Conservation (phyloP, 2,113 vertebrate genomes). For the Dicerorhinus sumatrensis region DNA sequence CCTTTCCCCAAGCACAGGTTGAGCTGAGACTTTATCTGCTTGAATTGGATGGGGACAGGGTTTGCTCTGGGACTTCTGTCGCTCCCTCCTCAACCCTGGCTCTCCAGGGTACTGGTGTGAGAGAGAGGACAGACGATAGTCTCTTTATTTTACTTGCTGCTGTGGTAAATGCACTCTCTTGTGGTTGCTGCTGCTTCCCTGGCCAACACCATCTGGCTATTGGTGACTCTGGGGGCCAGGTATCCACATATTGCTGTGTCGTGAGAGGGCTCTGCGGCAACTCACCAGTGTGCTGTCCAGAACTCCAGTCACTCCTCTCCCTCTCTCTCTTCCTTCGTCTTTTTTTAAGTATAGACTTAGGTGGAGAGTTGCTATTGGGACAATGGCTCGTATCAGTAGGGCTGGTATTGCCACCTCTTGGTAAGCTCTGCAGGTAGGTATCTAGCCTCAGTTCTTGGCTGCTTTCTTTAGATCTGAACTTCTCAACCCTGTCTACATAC, state of each 20-base stretch:
- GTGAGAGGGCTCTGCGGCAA: fast-evolving
- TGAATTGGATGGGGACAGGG: not conserved
- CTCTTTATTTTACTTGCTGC: not conserved
- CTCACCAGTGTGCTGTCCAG: not conserved
- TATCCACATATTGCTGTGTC: not conserved
- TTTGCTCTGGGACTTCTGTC: not conserved
- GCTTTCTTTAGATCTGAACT: not conserved
- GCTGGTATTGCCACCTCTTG: not conserved
- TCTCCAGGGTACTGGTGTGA: not conserved
- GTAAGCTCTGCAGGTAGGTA: not conserved
- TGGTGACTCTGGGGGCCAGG: not conserved
- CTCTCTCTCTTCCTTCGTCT: too few species aligned
- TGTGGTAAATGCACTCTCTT: not conserved
- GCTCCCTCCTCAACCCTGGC: not conserved
- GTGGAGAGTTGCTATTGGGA: not conserved
- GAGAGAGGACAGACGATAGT: not conserved
- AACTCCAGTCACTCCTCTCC: not conserved
- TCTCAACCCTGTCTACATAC: not conserved
- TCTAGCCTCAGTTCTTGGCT: not conserved
- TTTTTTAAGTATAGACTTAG: not conserved
- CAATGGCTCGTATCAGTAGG: fast-evolving
- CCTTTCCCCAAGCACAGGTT: not conserved
- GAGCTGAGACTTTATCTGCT: not conserved
- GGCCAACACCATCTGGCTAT: not conserved
- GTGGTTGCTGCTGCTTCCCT: not conserved